These are phyloP conservation scores for Antitype chi DNA, from an alignment of 2,888 invertebrate species.

Conservation along the genomic window DNA sequence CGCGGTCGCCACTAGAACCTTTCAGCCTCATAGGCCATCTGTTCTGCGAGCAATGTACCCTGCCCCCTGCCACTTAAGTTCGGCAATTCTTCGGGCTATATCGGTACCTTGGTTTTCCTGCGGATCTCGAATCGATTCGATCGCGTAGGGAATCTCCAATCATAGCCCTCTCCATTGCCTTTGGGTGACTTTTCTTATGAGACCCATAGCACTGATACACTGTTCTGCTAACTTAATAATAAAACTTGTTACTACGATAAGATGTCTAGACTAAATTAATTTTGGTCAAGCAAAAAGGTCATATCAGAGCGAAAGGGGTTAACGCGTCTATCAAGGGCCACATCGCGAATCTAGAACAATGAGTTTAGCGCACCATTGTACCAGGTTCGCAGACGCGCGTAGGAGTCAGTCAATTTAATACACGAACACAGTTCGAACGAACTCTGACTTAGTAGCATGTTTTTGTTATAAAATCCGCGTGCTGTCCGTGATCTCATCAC, in stretches of 20 bases:
- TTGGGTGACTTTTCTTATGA: too few relatives aligned
- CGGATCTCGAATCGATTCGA: too few relatives aligned
- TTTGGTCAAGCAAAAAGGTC: conserved; percentile 15
- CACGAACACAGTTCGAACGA: conserved; percentile 65
- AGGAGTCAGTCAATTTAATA: conserved; percentile 71
- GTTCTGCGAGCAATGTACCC: too few relatives aligned
- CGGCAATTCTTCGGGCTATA: too few relatives aligned
- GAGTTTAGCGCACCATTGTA: conserved; percentile 61
- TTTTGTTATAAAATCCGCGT: conserved; percentile 71
- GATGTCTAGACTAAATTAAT: conserved; percentile 26
- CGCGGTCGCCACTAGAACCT: too few relatives aligned
- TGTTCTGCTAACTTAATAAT: neutral
- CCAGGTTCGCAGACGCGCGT: conserved; percentile 74
- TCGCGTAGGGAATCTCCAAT: too few relatives aligned
- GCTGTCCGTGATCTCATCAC: conserved; percentile 49
- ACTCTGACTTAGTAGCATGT: conserved; percentile 72
- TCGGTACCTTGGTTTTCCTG: too few relatives aligned
- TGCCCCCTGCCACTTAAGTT: too few relatives aligned
- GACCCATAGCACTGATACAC: neutral
- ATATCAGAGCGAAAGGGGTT: conserved; percentile 38
- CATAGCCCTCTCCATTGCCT: too few relatives aligned
- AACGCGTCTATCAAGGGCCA: conserved; percentile 32
- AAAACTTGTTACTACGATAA: neutral
- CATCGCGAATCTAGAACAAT: conserved; percentile 55
- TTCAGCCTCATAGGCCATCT: too few relatives aligned